Conservation (phyloP, 2,888 invertebrate species). For the Leucophenga maculata region DNA sequence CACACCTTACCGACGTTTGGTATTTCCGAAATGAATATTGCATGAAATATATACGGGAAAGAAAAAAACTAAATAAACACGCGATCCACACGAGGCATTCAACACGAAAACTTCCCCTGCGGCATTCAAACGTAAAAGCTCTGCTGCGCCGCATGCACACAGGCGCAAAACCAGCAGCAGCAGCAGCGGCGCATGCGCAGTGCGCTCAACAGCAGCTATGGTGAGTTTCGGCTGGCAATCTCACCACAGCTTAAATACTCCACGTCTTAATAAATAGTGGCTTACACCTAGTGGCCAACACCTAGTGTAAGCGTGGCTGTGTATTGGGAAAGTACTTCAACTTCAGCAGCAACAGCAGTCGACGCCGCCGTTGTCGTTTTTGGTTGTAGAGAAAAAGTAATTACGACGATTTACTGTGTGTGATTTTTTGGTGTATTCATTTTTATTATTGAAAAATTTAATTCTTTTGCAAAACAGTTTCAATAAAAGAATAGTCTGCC, state of each 20-base stretch:
- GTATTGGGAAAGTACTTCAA: conserved; percentile 69
- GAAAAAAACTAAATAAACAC: conserved; percentile 5
- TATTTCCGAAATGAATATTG: conserved; percentile 17
- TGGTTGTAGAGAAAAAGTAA: conserved; percentile 33
- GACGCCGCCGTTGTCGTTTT: conserved; percentile 22
- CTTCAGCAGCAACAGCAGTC: conserved; percentile 26
- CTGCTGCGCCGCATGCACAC: conserved; percentile 1
- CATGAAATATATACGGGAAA: conserved; percentile 2
- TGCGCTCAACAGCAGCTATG: conserved; percentile 24
- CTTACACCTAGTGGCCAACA: conserved; percentile 71
- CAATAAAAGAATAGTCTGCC: conserved; percentile 34
- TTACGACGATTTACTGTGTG: conserved; percentile 16
- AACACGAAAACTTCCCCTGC: conserved; percentile 42
- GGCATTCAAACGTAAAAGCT: conserved; percentile 43
- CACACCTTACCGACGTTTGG: conserved; percentile 8
- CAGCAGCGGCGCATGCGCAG: conserved; percentile 36
- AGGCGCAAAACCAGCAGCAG: background rate
- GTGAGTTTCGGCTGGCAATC: conserved; percentile 33
- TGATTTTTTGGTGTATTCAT: conserved; percentile 16
- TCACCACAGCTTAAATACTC: conserved; percentile 65
- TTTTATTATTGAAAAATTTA: conserved; percentile 39
- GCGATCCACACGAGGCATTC: conserved; percentile 42
- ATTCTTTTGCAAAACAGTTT: conserved; percentile 14
- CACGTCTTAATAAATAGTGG: conserved; percentile 73
- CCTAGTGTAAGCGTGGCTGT: conserved; percentile 73